Conservation (phyloP, 2,113 vertebrate species). For the Lipophrys pholis region DNA sequence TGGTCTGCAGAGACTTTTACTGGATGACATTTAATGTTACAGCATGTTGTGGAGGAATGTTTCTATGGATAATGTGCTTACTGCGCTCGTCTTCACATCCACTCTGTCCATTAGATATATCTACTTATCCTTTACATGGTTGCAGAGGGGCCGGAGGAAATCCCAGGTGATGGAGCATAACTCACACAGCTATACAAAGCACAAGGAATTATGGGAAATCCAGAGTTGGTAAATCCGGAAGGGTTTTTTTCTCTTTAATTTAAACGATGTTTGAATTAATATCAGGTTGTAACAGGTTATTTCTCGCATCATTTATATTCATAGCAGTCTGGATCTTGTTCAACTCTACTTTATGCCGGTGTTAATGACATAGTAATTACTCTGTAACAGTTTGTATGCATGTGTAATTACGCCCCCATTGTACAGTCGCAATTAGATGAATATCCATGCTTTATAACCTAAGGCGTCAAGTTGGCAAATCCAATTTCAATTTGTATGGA, state of each 20-base stretch:
- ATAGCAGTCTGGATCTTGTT: constrained; percentile 60
- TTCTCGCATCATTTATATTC: constrained; percentile 45
- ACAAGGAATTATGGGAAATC: neutral
- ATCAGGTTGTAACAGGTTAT: neutral
- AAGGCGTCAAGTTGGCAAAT: constrained; percentile 85
- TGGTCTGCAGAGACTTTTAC: too few relatives aligned
- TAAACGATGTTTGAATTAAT: too few relatives aligned
- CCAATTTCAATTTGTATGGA: constrained; percentile 87
- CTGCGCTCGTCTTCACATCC: neutral
- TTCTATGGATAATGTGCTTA: neutral
- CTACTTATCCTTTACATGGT: neutral
- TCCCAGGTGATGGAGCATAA: neutral
- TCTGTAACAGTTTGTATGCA: constrained; percentile 83
- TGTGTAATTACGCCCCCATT: constrained; percentile 85
- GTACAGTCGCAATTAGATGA: constrained; percentile 86
- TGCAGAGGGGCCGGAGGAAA: neutral
- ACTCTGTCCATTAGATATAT: neutral
- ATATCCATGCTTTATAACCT: constrained; percentile 87
- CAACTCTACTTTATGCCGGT: constrained; percentile 74
- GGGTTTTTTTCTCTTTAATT: too few relatives aligned
- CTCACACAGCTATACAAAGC: too few relatives aligned
- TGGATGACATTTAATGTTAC: neutral
- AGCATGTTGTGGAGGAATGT: neutral
- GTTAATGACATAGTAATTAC: constrained; percentile 87
- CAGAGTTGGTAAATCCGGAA: neutral